Conservation (phyloP, 2,888 invertebrate species). For the Melanophora roralis region DNA sequence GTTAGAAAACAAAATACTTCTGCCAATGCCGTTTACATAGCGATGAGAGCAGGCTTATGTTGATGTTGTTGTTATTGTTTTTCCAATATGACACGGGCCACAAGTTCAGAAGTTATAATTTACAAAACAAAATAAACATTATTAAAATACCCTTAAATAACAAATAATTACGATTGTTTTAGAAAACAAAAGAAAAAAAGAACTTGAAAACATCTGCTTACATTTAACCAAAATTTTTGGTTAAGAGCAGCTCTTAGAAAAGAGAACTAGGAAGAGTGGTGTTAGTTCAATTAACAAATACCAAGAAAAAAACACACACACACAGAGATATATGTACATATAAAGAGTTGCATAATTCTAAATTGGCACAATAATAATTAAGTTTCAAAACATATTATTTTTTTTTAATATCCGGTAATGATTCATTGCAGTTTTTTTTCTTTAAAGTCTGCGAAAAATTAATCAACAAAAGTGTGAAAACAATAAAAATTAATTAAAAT, state of each 20-base stretch:
- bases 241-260: not conserved
- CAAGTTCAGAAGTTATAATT: constrained; percentile 43
- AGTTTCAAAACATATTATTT: not conserved
- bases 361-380: too few relatives aligned
- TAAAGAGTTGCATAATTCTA: not conserved
- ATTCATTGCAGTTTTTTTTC: constrained; percentile 21
- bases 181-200: constrained; percentile 19
- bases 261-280: not conserved
- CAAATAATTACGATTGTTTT: constrained; percentile 20
- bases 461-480: constrained; percentile 24
- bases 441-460: not conserved
- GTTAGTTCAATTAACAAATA: constrained; percentile 25
- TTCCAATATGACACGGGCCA: constrained; percentile 58
- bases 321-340: too few relatives aligned
- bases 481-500: constrained; percentile 24
- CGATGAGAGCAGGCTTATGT: not conserved
- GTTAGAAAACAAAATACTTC: not conserved
- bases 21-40: not conserved
- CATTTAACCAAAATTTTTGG: constrained; percentile 26
- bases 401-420: constrained; percentile 49
- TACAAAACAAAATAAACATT: constrained; percentile 10
- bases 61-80: too few relatives aligned
- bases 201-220: constrained; percentile 43
- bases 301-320: too few relatives aligned
- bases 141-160: constrained; percentile 11